Evolutionary conservation across 2,888 invertebrate species (phyloP), one percentile per base, ranked within the genome.

Genomic region (Timema cristinae): DNA sequence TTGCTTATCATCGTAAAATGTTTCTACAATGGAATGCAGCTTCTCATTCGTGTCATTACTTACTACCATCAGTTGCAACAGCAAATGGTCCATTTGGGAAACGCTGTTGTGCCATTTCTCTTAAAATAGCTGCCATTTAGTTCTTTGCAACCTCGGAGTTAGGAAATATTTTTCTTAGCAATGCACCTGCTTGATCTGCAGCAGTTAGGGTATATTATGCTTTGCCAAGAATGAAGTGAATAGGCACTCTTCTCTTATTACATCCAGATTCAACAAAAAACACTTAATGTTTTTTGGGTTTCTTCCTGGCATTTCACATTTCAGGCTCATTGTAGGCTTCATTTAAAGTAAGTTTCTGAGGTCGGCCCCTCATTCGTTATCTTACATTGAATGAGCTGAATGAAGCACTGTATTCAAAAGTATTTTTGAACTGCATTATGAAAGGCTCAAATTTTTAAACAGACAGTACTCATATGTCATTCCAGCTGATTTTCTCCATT

Each of bases 151-250:
- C 16, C 56, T 56, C 11, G 10, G 11, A 56, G 11, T 10, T 56
- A 56, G 56, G 56, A 56, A 56, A 56, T 16, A 56, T 56, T 56
- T 6, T 56, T 56, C 56, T 56, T 56, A 56, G 11, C 10, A 56
- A 56, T 7, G 56, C 56, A 56, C 56, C 11, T 56, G 56, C 56
- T 15, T 56, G 56, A 56, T 10, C 56, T 56, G 56, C 56, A 56
- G 56, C 56, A 56, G 56, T 56, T 16, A 56, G n/a, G n/a, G n/a
- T n/a, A n/a, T n/a, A n/a, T n/a, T n/a, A n/a, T n/a, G n/a, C n/a
- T n/a, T n/a, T n/a, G n/a, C n/a, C n/a, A 56, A 56, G 56, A 10
- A 56, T 16, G 10, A 7, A 56, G 56, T 56, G 6, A 10, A 56
- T 6, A 56, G 11, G 11, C 11, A 56, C 56, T 56, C 56, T 56